Percentiles rank a stretch among this genome's conserved stretches.
phyloP scores from a whole-genome alignment of 2,888 invertebrate species.

The Tuberolachnus salignus region DNA sequence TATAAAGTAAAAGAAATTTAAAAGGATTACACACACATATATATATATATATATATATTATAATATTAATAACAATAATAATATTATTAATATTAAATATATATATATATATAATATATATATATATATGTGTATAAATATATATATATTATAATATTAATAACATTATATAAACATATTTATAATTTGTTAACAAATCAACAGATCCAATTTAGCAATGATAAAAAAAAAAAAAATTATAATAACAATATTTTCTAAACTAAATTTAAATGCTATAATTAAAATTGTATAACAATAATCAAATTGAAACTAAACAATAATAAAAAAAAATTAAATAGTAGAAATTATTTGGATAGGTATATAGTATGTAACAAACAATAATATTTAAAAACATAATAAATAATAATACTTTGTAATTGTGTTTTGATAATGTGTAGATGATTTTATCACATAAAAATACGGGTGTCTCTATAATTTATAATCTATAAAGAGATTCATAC shows the following conservation, averaged over 20 bases:
- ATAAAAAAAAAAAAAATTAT: constrained; percentile 34
- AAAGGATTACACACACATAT: background rate
- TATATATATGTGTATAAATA: no score
- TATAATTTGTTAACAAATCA: constrained; percentile 52
- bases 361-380: constrained; percentile 35
- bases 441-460: constrained; percentile 32
- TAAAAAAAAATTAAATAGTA: constrained; percentile 24
- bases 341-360: constrained; percentile 34
- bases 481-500: constrained; percentile 25
- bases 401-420: constrained; percentile 54
- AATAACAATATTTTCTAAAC: constrained; percentile 38
- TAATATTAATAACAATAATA: constrained; percentile 20
- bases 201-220: constrained; percentile 45
- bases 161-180: constrained; percentile 53
- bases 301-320: constrained; percentile 50
- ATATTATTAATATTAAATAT: constrained; percentile 31
- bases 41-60: constrained; percentile 11
- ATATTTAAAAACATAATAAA: constrained; percentile 49
- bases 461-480: background rate
- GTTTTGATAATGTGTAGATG: constrained; percentile 26
- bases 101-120: constrained; percentile 24
- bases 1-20: no score
- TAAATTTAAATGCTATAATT: constrained; percentile 44
- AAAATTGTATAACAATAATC: constrained; percentile 47
- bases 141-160: constrained; percentile 11